Evolutionary conservation across 2,888 invertebrate genomes (phyloP).

Genomic region (Drosophila hamatofila): DNA sequence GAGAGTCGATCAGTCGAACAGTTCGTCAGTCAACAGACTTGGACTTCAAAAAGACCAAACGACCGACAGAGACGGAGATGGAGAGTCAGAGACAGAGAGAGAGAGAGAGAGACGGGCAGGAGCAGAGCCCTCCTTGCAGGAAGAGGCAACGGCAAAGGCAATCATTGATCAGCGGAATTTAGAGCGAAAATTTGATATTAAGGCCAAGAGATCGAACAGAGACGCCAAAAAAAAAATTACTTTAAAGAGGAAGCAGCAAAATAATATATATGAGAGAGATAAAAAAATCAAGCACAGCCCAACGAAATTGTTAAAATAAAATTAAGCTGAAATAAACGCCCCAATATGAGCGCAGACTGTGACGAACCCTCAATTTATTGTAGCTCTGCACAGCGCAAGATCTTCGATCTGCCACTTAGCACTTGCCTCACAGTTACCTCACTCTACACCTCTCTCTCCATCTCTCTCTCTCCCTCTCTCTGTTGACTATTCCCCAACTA

Average conservation of each 20-base stretch:
- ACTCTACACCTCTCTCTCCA: background rate
- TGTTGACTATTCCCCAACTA: slow-evolving; percentile 31
- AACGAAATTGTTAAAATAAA: slow-evolving; percentile 73
- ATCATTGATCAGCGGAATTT: slow-evolving; percentile 82
- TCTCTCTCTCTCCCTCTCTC: background rate
- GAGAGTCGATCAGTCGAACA: slow-evolving; percentile 65
- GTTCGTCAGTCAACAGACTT: slow-evolving; percentile 75
- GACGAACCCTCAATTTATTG: slow-evolving; percentile 34
- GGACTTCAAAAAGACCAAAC: slow-evolving; percentile 46
- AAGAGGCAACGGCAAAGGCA: slow-evolving; percentile 66
- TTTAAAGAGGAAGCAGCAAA: slow-evolving; percentile 54
- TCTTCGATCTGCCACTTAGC: slow-evolving; percentile 11
- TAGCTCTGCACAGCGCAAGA: background rate
- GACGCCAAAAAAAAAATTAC: slow-evolving; percentile 47
- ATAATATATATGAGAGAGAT: slow-evolving; percentile 20
- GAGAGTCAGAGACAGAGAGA: slow-evolving; percentile 17
- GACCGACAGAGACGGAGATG: slow-evolving; percentile 25
- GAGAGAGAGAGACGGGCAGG: background rate
- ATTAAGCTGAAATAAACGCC: slow-evolving; percentile 82
- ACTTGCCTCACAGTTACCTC: slow-evolving; percentile 6
- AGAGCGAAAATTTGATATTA: slow-evolving; percentile 81
- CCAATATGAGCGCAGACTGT: slow-evolving; percentile 48
- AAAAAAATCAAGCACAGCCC: slow-evolving; percentile 38
- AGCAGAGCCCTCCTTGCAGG: slow-evolving; percentile 39
- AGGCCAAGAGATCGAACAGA: slow-evolving; percentile 62